phyloP scores from a whole-genome alignment of 1,140 invertebrate genomes.

The Neodiprion fabricii region DNA sequence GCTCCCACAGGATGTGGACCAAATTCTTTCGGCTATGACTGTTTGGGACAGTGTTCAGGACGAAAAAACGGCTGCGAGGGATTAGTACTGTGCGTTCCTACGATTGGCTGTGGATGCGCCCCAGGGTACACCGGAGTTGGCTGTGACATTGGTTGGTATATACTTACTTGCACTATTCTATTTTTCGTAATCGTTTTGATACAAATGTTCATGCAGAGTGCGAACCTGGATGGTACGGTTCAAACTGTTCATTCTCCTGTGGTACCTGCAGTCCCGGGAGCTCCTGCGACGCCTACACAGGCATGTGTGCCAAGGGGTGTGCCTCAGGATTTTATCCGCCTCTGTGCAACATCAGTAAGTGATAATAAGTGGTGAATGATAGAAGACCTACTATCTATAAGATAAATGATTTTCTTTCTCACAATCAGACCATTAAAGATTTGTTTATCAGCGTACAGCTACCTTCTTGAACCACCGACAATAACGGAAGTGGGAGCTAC shows the following conservation, averaged over 20 bases:
- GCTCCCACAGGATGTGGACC: conserved; percentile 13
- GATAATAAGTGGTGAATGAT: background rate
- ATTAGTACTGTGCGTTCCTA: conserved; percentile 8
- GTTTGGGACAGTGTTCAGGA: conserved; percentile 17
- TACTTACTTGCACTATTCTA: background rate
- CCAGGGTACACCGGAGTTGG: conserved; percentile 13
- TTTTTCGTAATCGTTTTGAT: background rate
- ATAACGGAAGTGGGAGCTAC: conserved; percentile 13
- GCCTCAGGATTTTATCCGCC: conserved; percentile 9
- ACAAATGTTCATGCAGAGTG: conserved; percentile 10
- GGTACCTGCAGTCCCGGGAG: background rate
- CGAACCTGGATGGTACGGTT: conserved; percentile 14
- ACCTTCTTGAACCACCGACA: conserved; percentile 15
- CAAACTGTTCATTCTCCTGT: conserved; percentile 12
- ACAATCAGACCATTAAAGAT: background rate
- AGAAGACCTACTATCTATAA: no score
- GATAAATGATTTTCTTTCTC: background rate
- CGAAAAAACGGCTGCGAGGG: conserved; percentile 8
- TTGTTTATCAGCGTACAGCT: conserved; percentile 16
- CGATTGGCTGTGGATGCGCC: conserved; percentile 19
- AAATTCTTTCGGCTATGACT: conserved; percentile 15
- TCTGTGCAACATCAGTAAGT: conserved; percentile 16
- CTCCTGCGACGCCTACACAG: conserved; percentile 13
- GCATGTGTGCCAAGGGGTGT: conserved; percentile 16
- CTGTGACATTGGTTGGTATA: conserved; percentile 17